Evolutionary conservation across 2,797 vertebrate genomes (phyloP).

Genomic region (Serranus cabrilla): DNA sequence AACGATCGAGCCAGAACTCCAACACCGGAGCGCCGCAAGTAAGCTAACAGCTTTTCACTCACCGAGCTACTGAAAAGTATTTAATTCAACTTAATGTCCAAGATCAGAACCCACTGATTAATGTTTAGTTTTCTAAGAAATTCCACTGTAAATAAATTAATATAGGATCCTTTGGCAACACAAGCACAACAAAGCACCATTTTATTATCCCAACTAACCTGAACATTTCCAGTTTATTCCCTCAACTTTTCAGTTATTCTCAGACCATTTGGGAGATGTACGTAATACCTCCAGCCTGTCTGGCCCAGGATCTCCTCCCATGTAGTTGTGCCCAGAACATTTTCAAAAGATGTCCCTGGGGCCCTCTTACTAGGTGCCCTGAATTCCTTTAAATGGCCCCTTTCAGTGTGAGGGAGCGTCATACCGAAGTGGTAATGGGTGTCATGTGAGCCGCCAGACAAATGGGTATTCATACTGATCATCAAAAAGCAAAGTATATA

Average conservation of each 20-base stretch:
- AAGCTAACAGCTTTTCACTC: too few species aligned
- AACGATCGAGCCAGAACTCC: too few species aligned
- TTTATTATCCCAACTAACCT: background rate
- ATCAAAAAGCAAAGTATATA: background rate
- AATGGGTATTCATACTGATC: constrained; percentile 27
- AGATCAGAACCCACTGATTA: too few species aligned
- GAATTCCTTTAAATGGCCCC: constrained; percentile 17
- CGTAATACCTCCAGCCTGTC: background rate
- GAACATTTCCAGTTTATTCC: background rate
- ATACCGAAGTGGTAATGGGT: background rate
- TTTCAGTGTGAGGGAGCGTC: constrained; percentile 20
- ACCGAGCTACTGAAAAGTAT: background rate
- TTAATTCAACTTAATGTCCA: too few species aligned
- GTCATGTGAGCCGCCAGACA: constrained; percentile 30
- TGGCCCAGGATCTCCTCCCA: background rate
- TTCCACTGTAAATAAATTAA: background rate
- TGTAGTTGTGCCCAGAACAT: background rate
- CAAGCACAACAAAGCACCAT: background rate
- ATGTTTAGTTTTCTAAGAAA: too few species aligned
- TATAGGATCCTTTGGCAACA: background rate
- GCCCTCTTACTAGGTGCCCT: background rate
- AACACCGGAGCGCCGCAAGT: too few species aligned
- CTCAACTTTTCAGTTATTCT: background rate
- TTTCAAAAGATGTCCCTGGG: background rate
- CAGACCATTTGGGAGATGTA: background rate